Evolutionary conservation across 2,797 vertebrate genomes (phyloP).

Genomic region (Danionella dracula): DNA sequence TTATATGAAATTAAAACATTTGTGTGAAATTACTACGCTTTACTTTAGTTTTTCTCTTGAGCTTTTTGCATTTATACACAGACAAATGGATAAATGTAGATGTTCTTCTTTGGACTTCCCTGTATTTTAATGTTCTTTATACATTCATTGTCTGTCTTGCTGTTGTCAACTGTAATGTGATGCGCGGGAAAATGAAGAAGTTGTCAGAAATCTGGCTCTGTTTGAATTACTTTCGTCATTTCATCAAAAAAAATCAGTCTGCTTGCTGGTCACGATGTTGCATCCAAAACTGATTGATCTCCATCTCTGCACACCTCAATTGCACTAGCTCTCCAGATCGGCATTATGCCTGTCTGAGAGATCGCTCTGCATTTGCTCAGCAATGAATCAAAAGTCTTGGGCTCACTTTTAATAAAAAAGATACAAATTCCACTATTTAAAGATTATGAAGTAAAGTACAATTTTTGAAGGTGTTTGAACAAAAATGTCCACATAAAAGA

Average conservation of each 20-base stretch:
- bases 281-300: conserved; percentile 26
- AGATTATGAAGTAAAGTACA: too few species aligned
- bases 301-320: too few species aligned
- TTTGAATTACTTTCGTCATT: conserved; percentile 62
- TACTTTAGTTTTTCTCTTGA: too few species aligned
- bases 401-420: neutral
- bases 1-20: too few species aligned
- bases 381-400: neutral
- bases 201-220: conserved; percentile 16
- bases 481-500: too few species aligned
- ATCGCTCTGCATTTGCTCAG: neutral
- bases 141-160: neutral
- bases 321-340: conserved; percentile 18
- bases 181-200: conserved; percentile 13
- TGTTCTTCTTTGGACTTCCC: too few species aligned
- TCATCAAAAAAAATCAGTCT: conserved; percentile 71
- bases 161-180: conserved; percentile 7
- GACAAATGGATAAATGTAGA: too few species aligned
- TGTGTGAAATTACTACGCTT: too few species aligned
- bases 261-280: conserved; percentile 68
- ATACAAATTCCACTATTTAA: too few species aligned
- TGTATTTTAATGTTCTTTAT: neutral
- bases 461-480: too few species aligned
- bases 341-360: conserved; percentile 23
- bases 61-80: too few species aligned